Evolutionary conservation across 2,888 invertebrate genomes (phyloP).

Genomic region (Junonia oenone): DNA sequence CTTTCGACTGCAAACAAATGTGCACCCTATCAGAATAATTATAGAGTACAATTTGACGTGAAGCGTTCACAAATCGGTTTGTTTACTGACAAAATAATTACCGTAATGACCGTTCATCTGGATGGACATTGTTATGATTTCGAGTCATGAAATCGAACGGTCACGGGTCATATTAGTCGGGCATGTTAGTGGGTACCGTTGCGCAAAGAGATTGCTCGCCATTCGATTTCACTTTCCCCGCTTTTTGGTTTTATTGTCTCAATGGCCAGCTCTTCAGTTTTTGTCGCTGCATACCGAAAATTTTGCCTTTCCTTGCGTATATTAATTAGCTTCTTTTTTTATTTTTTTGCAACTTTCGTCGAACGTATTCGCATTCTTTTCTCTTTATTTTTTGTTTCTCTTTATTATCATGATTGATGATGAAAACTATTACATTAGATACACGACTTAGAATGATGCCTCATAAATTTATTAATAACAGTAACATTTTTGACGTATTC

Average conservation of each 20-base stretch:
- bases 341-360: not conserved
- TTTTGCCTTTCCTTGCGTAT: not conserved
- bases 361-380: not conserved
- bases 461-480: not conserved
- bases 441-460: not conserved
- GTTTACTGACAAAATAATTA: constrained; percentile 59
- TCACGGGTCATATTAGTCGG: constrained; percentile 56
- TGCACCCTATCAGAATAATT: constrained; percentile 29
- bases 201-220: constrained; percentile 50
- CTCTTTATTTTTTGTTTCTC: not conserved
- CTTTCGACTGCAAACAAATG: constrained; percentile 29
- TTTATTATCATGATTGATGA: not conserved
- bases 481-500: not conserved
- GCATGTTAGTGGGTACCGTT: constrained; percentile 49
- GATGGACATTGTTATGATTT: constrained; percentile 72
- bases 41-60: not conserved
- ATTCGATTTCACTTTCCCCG: constrained; percentile 54
- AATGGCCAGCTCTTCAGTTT: constrained; percentile 36
- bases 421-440: not conserved
- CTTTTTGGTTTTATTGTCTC: constrained; percentile 12
- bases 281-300: constrained; percentile 41
- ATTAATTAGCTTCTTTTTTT: not conserved
- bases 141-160: constrained; percentile 67
- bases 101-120: constrained; percentile 65
- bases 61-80: constrained; percentile 40